Evolutionary conservation across 2,797 vertebrate genomes (phyloP).

Genomic region (Hoplostethus atlanticus): DNA sequence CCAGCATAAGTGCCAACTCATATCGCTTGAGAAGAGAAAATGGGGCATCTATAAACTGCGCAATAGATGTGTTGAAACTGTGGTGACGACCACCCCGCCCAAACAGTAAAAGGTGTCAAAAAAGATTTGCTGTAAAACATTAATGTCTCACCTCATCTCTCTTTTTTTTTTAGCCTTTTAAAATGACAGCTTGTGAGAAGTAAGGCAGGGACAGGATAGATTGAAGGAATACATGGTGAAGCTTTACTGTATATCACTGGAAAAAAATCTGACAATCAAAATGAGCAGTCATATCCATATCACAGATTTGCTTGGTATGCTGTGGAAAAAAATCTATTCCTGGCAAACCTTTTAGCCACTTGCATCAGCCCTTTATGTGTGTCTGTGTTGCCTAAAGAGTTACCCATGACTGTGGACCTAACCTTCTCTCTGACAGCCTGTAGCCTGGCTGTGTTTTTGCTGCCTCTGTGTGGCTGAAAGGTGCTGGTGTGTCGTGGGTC

Average conservation of each 20-base stretch:
- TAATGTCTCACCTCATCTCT: background rate
- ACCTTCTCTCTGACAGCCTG: slow-evolving; percentile 37
- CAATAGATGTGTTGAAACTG: background rate
- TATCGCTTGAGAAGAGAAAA: background rate
- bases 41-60: background rate
- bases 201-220: background rate
- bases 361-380: no score
- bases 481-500: slow-evolving; percentile 25
- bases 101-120: background rate
- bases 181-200: background rate
- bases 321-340: no score
- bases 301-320: no score
- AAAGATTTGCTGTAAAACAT: background rate
- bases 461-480: slow-evolving; percentile 27
- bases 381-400: no score
- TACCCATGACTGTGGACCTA: background rate
- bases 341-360: background rate
- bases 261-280: no score
- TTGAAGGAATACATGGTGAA: background rate
- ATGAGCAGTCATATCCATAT: no score
- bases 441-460: slow-evolving; percentile 18
- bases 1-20: background rate
- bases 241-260: background rate
- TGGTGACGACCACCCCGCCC: background rate
- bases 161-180: no score